Conservation (phyloP, 2,888 invertebrate genomes). For the Heteromyza rotundicornis region DNA sequence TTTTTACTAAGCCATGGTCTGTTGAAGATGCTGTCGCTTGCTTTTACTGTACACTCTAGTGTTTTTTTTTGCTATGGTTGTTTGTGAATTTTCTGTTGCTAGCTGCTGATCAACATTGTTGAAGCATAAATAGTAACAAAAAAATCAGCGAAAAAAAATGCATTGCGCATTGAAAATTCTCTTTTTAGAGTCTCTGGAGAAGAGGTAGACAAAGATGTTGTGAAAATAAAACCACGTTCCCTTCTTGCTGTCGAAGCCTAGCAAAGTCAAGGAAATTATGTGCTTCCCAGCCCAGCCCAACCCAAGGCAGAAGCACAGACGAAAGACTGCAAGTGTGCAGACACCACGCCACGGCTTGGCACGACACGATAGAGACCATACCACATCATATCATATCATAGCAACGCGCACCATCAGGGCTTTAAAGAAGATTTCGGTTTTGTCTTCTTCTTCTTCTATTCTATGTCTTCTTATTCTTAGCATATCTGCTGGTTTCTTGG, state of each 20-base stretch:
- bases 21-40: conserved; percentile 2
- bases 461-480: conserved; percentile 3
- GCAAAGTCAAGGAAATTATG: conserved; percentile 3
- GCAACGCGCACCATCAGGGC: neutral
- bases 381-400: neutral
- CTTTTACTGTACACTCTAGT: too few relatives aligned
- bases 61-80: too few relatives aligned
- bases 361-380: neutral
- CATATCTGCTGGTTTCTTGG: neutral
- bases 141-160: neutral
- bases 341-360: neutral
- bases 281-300: neutral
- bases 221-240: neutral
- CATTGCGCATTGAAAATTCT: neutral
- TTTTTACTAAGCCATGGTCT: neutral
- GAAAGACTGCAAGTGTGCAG: conserved; percentile 11
- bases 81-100: too few relatives aligned
- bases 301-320: neutral
- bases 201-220: too few relatives aligned
- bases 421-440: too few relatives aligned
- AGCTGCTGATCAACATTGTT: neutral
- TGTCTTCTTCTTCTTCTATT: neutral
- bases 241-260: neutral
- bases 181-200: too few relatives aligned
- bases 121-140: conserved; percentile 3